Evolutionary conservation across 2,113 vertebrate genomes (phyloP), one percentile per base, ranked within the genome.

Genomic region (Brachypteracias leptosomus): DNA sequence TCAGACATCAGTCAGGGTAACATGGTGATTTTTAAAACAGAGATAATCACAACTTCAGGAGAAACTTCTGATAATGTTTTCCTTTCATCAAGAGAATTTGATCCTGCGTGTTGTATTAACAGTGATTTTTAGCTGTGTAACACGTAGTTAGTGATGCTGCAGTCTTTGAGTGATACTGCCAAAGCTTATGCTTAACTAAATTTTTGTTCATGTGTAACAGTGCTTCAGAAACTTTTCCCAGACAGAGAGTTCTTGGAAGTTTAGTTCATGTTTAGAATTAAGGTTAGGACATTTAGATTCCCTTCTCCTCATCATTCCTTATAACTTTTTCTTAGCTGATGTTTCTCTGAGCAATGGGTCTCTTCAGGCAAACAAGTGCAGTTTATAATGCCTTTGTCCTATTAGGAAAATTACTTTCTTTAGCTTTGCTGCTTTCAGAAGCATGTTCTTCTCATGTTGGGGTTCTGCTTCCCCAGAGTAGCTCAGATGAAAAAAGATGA

Each of bases 141-240:
- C 0, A 0, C 18, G 55, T 73, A 26, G 28, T 77, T n/a, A 62
- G 33, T 54, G n/a, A 70, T 62, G 25, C n/a, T 77, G 17, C 55
- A 26, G 20, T 77, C 44, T 51, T 59, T 42, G 54, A 86, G 11
- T 35, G 46, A 44, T n/a, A 81, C 59, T 63, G 13, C 47, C 24
- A 63, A n/a, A 84, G 26, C 10, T 72, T 73, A 21, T 38, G 40
- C 29, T 52, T 61, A 35, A 66, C 13, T 58, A 12, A 52, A 33
- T 62, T 51, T 61, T 52, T 55, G 11, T 62, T 67, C 29, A 18
- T 44, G 10, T 71, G 5, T 65, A 74, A 70, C 18, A 51, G 5
- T 70, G 31, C 18, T 76, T 55, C 12, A 22, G 8, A 52, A 62
- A 47, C 25, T 66, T 52, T 47, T 55, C 3, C 2, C n/a, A 21